A percentile compares a stretch with the other conserved stretches of the same genome.
These are phyloP conservation scores for Xestia xanthographa DNA, from an alignment of 2,888 invertebrate species.

Conservation along the genomic window DNA sequence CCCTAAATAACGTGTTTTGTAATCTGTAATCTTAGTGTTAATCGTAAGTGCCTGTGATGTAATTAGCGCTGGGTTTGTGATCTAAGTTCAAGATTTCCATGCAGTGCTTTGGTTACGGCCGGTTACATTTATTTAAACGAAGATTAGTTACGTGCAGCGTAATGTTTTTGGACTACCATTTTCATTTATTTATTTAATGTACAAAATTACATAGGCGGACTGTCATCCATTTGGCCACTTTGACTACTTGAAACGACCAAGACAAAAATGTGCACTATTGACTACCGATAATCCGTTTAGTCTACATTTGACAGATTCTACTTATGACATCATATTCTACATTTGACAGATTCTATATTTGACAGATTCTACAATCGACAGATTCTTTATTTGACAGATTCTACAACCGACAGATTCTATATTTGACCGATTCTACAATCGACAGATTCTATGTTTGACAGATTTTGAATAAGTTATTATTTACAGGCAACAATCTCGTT, in stretches of 20 bases:
- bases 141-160: neutral
- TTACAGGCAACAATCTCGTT: no score
- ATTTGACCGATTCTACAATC: no score
- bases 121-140: neutral
- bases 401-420: no score
- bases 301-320: no score
- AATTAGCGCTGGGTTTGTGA: conserved; percentile 32
- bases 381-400: no score
- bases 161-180: neutral
- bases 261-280: neutral
- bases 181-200: neutral
- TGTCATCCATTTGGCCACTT: neutral
- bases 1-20: conserved; percentile 37
- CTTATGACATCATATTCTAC: no score
- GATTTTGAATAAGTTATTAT: no score
- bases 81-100: conserved; percentile 16
- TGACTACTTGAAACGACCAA: neutral
- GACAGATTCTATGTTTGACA: no score
- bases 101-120: neutral
- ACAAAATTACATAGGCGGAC: no score
- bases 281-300: no score
- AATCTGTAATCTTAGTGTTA: conserved; percentile 23
- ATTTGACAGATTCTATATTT: no score
- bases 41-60: conserved; percentile 17
- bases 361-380: no score